Percentiles rank a stretch among this genome's conserved stretches.
Conservation (phyloP, 2,113 vertebrate species). For the Edolisoma coerulescens region DNA sequence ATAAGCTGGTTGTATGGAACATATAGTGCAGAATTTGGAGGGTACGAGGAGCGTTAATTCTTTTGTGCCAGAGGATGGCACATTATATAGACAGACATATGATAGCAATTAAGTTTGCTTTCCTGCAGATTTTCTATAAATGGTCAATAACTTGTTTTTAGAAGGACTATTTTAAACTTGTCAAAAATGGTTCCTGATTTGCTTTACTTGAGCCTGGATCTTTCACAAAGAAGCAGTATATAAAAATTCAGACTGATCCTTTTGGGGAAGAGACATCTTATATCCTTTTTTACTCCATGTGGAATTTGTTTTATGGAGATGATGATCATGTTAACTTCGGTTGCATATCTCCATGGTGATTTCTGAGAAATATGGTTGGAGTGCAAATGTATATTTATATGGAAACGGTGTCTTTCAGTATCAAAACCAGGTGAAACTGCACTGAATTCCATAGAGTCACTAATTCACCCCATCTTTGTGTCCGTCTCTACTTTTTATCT, state of each 20-base stretch:
- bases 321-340: background rate
- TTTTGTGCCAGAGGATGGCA: background rate
- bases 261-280: background rate
- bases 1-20: background rate
- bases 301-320: conserved; percentile 21
- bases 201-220: background rate
- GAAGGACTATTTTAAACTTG: background rate
- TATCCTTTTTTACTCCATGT: background rate
- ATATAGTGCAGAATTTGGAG: background rate
- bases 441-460: background rate
- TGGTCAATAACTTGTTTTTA: background rate
- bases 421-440: background rate
- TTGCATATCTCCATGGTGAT: conserved; percentile 21
- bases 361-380: conserved; percentile 17
- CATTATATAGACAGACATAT: background rate
- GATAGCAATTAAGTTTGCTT: background rate
- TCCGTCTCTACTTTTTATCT: background rate
- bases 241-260: conserved; percentile 1
- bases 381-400: conserved; percentile 8
- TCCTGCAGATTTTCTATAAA: background rate
- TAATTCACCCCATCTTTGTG: background rate
- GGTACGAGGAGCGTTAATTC: background rate
- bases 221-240: background rate
- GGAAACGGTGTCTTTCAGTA: background rate
- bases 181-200: background rate